These are phyloP conservation scores for Leuciscus idus DNA, from an alignment of 2,113 vertebrate genomes.

Conservation along the genomic window DNA sequence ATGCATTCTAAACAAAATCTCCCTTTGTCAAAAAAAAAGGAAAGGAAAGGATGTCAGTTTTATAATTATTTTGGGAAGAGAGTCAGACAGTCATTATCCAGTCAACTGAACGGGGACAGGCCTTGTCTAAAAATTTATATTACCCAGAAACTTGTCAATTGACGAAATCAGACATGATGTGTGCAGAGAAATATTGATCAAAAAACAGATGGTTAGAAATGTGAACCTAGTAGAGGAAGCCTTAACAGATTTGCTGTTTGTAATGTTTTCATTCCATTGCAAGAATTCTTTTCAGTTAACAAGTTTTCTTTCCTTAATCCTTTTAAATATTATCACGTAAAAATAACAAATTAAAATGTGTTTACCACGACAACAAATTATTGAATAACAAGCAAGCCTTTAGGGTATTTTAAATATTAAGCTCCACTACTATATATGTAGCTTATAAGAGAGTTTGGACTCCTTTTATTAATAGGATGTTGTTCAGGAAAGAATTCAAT, in stretches of 20 bases:
- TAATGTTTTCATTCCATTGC: neutral
- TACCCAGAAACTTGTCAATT: neutral
- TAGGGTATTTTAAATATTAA: neutral
- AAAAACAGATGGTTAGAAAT: constrained; percentile 13
- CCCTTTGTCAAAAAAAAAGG: neutral
- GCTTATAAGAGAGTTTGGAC: neutral
- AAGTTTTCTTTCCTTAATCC: neutral
- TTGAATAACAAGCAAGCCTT: neutral
- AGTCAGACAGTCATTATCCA: neutral
- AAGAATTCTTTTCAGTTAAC: neutral
- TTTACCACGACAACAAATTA: neutral
- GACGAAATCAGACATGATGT: constrained; percentile 17
- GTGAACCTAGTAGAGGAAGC: neutral
- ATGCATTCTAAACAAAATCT: neutral
- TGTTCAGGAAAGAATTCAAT: neutral
- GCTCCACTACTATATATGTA: neutral
- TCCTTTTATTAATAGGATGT: neutral
- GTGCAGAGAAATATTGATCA: constrained; percentile 21
- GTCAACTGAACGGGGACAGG: constrained; percentile 18
- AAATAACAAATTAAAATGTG: neutral
- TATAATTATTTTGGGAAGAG: neutral
- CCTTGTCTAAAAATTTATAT: neutral
- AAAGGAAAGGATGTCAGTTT: neutral
- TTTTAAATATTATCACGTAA: neutral
- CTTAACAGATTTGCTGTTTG: neutral